Base-by-base conservation (phyloP, 1,140 invertebrate genomes). In the Drosophila prosaltans region DNA sequence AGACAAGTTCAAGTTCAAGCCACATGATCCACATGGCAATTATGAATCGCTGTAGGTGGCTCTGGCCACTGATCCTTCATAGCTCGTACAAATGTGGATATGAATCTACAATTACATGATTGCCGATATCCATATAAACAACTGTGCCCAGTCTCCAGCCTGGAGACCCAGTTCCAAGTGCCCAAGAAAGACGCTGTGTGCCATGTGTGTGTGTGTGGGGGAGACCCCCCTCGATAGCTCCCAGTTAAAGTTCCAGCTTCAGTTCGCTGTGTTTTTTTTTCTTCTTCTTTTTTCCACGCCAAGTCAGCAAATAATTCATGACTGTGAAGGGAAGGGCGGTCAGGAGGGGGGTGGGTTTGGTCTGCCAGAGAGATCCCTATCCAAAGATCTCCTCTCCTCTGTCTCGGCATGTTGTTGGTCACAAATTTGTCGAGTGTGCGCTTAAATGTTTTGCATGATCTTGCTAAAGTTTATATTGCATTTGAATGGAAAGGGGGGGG, bases 391-490 rank as follows among this genome's bases (percentile, higher is more conserved):
- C 65, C 32, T 36, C 32, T 36, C 32, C 6, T 36, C 32, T 7
- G 4, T 4, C 32, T 36, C 32, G 1, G 40, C 32, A 61, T 41
- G 73, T 41, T 32, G 16, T 55, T 72, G 76, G 81, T 69, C 65
- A 72, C 84, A 86, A 88, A 86, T 86, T 88, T 86, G 83, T 89
- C 84, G 83, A 86, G 83, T 86, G 84, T 86, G 83, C 83, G 83
- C 84, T 86, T 86, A 86, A 86, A 86, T 88, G 83, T 88, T 86
- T 77, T 68, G 79, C 75, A 81, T 70, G 69, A 78, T 67, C 69
- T 36, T 59, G 72, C 32, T 28, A 30, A 54, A 62, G 67, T 16
- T 43, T 1, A n/a, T 5, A 2, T 16, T 43, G 3, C 41, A 43
- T 9, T 51, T 51, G 45, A 21, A 26, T 51, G 21, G 16, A 0